Base-by-base conservation (phyloP, 1,140 invertebrate species). In the Thaumatotibia leucotreta region DNA sequence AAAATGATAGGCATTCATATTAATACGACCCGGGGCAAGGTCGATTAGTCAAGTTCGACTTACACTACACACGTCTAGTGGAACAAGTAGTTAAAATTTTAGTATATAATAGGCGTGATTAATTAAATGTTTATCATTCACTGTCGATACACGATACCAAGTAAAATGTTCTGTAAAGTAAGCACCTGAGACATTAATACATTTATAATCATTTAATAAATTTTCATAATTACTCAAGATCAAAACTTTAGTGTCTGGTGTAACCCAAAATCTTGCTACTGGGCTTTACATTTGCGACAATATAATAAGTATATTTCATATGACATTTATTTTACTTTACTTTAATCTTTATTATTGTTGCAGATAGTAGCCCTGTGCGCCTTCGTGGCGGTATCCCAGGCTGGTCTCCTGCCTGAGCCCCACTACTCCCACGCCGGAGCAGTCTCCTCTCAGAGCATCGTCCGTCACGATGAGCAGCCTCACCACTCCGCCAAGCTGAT, bases 391-490 rank as follows among this genome's bases (percentile, higher is more conserved):
- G 69, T 74, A 9, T 62, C 65, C 49, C 68, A 65, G 50, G 72
- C 72, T 14, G 72, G 72, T 22, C 20, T 84, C 29, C 49, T 85
- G 58, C 68, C 76, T 2, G 71, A 66, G 10, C 74, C 71, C 10
- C 82, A 84, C 58, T 84, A 83, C 70, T 81, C 82, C 1, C 61
- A 78, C 11, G 80, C 79, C 1, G 80, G 63, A 4, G 81, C 84
- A 2, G 82, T 85, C 10, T 83, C 82, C 8, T 87, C 83, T 17
- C 82, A 84, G 67, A 85, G 75, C 74, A 85, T 87, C 69, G 78
- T 70, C 32, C 72, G 72, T 27, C 72, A 74, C 61, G 72, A 74
- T 33, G 61, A 70, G 62, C 54, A 69, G 27, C 35, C 63, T 31
- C 69, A 63, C 5, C 50, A 70, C 24, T 3, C 33, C 14, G 62